Conservation (phyloP, 2,888 invertebrate genomes). For the Xanthorhoe designata region DNA sequence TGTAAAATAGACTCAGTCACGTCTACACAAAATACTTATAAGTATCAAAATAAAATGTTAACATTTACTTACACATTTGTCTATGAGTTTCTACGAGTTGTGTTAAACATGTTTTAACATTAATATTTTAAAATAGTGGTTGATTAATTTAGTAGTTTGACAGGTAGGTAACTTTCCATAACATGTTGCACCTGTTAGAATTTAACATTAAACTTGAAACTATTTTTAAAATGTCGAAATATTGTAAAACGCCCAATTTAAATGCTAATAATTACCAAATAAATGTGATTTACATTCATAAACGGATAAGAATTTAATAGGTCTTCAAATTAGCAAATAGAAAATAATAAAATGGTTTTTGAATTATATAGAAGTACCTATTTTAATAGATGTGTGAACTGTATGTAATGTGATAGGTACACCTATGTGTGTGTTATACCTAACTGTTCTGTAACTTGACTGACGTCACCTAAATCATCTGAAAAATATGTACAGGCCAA, state of each 20-base stretch:
- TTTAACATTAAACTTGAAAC: not conserved
- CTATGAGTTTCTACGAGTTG: too few species aligned
- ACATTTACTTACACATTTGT: too few species aligned
- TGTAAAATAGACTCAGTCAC: too few species aligned
- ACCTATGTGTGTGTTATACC: too few species aligned
- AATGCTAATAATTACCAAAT: conserved; percentile 10
- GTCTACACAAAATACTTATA: too few species aligned
- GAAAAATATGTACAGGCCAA: too few species aligned
- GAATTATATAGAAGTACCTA: not conserved
- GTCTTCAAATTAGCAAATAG: conserved; percentile 12
- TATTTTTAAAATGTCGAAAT: conserved; percentile 7
- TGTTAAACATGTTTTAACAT: not conserved
- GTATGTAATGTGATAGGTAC: too few species aligned
- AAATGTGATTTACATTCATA: conserved; percentile 12
- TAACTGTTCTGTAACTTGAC: too few species aligned
- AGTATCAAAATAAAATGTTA: too few species aligned
- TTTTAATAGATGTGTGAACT: too few species aligned
- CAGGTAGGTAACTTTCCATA: not conserved
- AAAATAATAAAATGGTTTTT: not conserved
- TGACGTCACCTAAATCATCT: too few species aligned
- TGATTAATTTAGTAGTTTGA: not conserved
- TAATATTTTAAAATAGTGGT: not conserved
- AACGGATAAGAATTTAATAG: not conserved
- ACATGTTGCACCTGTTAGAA: not conserved
- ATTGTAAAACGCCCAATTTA: conserved; percentile 7